Conservation (phyloP, 2,797 vertebrate genomes). For the Ceyx erithaca region DNA sequence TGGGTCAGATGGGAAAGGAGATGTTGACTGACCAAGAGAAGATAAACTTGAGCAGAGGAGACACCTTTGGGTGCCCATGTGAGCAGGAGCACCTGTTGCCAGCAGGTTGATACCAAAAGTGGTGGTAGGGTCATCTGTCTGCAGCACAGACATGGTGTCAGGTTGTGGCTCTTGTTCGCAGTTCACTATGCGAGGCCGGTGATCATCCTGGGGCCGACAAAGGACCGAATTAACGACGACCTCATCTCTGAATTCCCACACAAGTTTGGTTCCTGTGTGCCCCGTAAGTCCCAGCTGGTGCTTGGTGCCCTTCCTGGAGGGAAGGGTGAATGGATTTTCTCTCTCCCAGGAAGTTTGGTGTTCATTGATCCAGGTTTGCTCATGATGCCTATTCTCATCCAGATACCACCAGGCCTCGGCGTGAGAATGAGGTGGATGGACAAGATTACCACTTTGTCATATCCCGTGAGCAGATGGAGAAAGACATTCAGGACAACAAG, state of each 20-base stretch:
- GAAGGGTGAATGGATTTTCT: background rate
- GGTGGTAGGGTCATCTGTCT: background rate
- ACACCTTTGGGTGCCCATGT: background rate
- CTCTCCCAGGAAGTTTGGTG: background rate
- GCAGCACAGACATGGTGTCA: background rate
- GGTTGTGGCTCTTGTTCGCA: slow-evolving; percentile 54
- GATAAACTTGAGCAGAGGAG: accelerated
- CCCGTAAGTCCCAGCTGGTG: slow-evolving; percentile 86
- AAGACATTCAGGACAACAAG: slow-evolving; percentile 99
- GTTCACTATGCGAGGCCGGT: slow-evolving; percentile 98
- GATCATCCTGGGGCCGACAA: slow-evolving; percentile 97
- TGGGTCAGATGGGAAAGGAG: background rate
- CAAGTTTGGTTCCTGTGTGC: slow-evolving; percentile 99
- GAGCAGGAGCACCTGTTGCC: background rate
- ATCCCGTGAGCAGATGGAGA: slow-evolving; percentile 98
- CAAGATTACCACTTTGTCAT: slow-evolving; percentile 97
- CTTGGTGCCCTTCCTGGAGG: background rate
- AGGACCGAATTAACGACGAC: slow-evolving; percentile 97
- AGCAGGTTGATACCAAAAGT: background rate
- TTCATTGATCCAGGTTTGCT: accelerated
- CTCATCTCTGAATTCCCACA: slow-evolving; percentile 98
- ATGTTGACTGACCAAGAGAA: background rate
- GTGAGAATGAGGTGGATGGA: slow-evolving; percentile 94
- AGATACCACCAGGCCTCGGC: slow-evolving; percentile 95
- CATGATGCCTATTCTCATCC: background rate